Conservation (phyloP, 1,140 invertebrate genomes). For the Calephelis nemesis region DNA sequence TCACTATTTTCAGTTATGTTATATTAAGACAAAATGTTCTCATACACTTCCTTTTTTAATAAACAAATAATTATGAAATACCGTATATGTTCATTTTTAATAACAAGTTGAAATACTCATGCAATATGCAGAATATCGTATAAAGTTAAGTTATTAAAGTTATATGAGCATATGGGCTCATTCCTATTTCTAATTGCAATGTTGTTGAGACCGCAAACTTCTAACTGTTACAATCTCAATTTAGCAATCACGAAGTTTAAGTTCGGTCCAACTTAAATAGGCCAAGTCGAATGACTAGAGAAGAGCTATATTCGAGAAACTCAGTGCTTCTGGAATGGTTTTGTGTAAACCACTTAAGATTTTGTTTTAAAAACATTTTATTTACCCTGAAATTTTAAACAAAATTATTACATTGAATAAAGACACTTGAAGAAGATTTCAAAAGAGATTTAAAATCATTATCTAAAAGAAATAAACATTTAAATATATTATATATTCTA, state of each 20-base stretch:
- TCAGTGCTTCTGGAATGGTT: neutral
- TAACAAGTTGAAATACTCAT: neutral
- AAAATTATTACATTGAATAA: no score
- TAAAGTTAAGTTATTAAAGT: conserved; percentile 31
- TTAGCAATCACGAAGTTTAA: conserved; percentile 41
- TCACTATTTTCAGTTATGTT: no score
- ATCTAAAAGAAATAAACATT: no score
- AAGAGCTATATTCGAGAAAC: conserved; percentile 33
- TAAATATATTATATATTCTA: no score
- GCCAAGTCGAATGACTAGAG: conserved; percentile 27
- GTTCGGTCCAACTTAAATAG: conserved; percentile 39
- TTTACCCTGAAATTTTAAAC: no score
- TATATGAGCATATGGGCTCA: conserved; percentile 32
- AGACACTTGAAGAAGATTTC: no score
- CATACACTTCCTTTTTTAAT: neutral
- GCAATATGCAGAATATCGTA: conserved; percentile 2
- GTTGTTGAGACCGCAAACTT: conserved; percentile 37
- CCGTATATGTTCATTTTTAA: neutral
- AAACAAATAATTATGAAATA: neutral
- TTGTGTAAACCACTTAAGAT: neutral
- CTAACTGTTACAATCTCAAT: conserved; percentile 39
- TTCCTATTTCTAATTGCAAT: conserved; percentile 40
- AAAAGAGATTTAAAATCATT: no score
- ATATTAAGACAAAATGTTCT: neutral
- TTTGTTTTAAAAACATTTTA: neutral